Evolutionary conservation across 2,113 vertebrate genomes (phyloP).

Genomic region (Etia nguti): DNA sequence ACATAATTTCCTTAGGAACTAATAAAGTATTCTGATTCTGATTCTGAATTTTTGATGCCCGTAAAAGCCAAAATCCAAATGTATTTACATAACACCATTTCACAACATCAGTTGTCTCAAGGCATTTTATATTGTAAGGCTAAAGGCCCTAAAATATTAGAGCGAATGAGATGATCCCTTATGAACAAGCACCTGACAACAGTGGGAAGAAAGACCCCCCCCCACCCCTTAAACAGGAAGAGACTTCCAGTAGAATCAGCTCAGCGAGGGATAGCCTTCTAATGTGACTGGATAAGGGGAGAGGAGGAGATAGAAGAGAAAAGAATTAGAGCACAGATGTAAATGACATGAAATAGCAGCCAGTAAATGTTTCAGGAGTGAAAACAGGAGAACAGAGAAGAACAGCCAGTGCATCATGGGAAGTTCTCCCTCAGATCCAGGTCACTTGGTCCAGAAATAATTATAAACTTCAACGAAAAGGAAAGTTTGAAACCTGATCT

Average conservation of each 20-base stretch:
- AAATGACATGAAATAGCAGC: background rate
- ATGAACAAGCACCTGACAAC: background rate
- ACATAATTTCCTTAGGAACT: background rate
- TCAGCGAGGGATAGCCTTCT: background rate
- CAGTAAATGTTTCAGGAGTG: background rate
- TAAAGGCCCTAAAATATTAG: background rate
- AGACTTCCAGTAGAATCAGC: background rate
- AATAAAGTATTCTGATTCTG: background rate
- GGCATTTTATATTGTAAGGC: background rate
- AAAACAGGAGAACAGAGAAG: background rate
- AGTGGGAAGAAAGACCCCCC: background rate
- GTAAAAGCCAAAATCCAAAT: background rate
- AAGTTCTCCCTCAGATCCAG: background rate
- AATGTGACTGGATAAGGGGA: background rate
- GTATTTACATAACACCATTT: background rate
- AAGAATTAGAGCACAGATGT: background rate
- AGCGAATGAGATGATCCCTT: fast-evolving
- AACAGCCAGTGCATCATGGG: background rate
- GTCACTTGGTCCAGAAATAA: background rate
- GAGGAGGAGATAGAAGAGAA: background rate
- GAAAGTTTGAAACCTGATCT: background rate
- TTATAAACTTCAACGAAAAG: background rate
- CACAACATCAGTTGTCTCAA: background rate
- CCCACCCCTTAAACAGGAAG: background rate
- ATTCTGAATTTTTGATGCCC: background rate